Evolutionary conservation across 2,113 vertebrate species (phyloP).

Genomic region (Pungitius pungitius): DNA sequence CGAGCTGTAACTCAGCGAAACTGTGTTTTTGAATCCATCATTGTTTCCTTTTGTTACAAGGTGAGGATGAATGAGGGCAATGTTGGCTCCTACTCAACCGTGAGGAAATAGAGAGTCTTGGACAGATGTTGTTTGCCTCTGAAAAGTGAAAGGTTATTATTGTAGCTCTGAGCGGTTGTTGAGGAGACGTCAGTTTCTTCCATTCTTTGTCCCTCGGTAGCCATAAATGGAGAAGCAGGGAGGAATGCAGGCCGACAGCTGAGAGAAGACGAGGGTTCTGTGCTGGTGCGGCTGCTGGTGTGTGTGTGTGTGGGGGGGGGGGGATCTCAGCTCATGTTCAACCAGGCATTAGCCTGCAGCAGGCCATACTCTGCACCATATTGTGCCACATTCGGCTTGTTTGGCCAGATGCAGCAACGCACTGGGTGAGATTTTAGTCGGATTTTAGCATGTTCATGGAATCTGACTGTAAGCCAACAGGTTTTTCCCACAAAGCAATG

Average conservation of each 20-base stretch:
- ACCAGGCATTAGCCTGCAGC: conserved; percentile 36
- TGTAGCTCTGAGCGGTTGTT: neutral
- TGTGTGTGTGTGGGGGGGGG: conserved; percentile 12
- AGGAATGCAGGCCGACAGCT: conserved; percentile 80
- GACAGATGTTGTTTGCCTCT: neutral
- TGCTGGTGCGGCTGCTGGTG: conserved; percentile 2
- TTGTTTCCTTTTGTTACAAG: neutral
- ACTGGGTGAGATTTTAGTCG: neutral
- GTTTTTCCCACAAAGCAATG: conserved; percentile 36
- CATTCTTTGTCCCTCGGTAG: conserved; percentile 13
- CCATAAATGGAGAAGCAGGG: conserved; percentile 72
- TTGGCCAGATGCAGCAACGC: neutral
- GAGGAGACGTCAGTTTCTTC: neutral
- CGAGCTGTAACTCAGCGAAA: neutral
- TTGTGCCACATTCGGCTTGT: neutral
- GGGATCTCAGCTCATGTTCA: conserved; percentile 62
- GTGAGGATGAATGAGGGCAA: neutral
- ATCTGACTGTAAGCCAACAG: conserved; percentile 22
- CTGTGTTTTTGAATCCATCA: neutral
- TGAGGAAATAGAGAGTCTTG: neutral
- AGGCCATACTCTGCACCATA: conserved; percentile 7
- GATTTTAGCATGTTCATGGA: conserved; percentile 21
- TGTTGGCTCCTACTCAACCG: neutral
- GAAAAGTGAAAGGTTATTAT: neutral
- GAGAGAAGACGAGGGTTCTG: conserved; percentile 46